Base-by-base conservation (phyloP, 2,797 vertebrate genomes). In the Muscicapa comitata region DNA sequence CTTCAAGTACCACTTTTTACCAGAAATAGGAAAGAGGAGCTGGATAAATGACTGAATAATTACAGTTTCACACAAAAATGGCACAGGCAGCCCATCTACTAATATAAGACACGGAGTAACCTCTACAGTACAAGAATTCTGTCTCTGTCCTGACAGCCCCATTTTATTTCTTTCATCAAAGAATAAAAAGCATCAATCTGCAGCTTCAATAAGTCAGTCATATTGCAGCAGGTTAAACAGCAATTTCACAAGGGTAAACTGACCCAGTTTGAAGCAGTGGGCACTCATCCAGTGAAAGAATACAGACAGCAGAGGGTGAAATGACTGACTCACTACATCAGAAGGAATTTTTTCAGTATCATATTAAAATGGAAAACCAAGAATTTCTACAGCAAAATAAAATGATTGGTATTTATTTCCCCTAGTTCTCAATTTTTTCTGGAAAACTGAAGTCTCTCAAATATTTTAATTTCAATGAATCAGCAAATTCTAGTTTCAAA, bases 231-330 rank as follows among this genome's bases (percentile, higher is more conserved):
- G 68, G 50, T 86, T 93, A 88, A 42, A 85, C 31, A 71, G 90
- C 71, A 86, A 92, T 92, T 91, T 96, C 86, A 88, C 65, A 92
- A 76, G 78, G 50, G 86, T 93, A 93, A 94, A 91, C 72, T 89
- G 86, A 94, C 78, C 84, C 72, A 83, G 4, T 92, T 45, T 83
- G 75, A 94, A 87, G 86, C 72, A 79, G 29, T 55, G 78, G 78
- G 90, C 90, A 72, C 31, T 80, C 84, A 91, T 83, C 75, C 94
- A 95, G 20, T 17, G 55, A 58, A 80, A 82, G 68, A 91, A 89
- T 51, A 88, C 45, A 91, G 78, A 89, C 79, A 25, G 38, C 45
- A 82, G 42, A 20, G 25, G 87, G 86, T 87, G 78, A 95, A 92
- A 91, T 71, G 42, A 85, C 76, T 89, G 71, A 82, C 71, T 84